phyloP scores from a whole-genome alignment of 2,113 vertebrate genomes.

The Chionomys nivalis region DNA sequence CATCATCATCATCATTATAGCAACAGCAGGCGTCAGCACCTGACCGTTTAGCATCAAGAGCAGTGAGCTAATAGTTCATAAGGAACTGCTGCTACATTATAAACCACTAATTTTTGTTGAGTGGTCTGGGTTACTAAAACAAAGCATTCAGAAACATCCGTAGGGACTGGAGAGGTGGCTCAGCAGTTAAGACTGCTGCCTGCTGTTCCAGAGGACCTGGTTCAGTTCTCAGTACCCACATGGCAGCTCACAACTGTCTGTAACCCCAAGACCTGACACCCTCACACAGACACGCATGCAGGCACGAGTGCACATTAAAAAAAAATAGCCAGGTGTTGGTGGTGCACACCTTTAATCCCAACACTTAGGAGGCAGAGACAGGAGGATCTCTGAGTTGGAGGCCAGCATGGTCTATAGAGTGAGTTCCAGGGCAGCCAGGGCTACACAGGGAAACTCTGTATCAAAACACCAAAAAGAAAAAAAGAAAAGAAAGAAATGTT shows the following conservation, averaged over 20 bases:
- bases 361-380: background rate
- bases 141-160: conserved; percentile 42
- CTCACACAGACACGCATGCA: background rate
- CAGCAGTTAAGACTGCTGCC: background rate
- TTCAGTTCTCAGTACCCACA: background rate
- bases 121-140: background rate
- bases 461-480: background rate
- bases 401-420: too few relatives aligned
- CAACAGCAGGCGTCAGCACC: background rate
- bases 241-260: background rate
- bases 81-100: background rate
- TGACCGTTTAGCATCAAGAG: background rate
- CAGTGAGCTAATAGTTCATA: background rate
- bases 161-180: background rate
- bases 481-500: conserved; percentile 31
- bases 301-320: background rate
- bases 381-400: background rate
- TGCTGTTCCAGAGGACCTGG: background rate
- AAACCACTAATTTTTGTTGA: conserved; percentile 2
- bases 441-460: too few relatives aligned
- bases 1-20: background rate
- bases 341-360: background rate
- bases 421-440: too few relatives aligned
- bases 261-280: background rate
- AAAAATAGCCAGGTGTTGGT: background rate